These are phyloP conservation scores for Oryzias curvinotus DNA, from an alignment of 2,113 vertebrate species.

Conservation along the genomic window DNA sequence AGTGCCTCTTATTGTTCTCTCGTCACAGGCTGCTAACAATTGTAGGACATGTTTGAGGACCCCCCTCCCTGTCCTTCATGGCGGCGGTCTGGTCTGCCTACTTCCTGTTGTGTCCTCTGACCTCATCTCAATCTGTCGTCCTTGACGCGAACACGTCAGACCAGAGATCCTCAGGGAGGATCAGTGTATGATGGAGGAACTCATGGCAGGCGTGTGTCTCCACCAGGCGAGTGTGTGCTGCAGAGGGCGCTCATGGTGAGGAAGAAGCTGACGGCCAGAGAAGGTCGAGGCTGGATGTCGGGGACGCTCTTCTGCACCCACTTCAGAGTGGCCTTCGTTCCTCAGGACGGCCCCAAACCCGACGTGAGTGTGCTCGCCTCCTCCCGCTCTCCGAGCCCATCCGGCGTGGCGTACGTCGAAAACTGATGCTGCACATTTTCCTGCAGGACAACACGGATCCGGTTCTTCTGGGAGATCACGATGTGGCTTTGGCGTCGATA, in stretches of 20 bases:
- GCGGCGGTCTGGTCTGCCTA: constrained; percentile 5
- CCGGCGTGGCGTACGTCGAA: neutral
- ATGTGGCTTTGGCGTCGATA: constrained; percentile 87
- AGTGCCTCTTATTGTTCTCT: constrained; percentile 8
- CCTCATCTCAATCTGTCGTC: neutral
- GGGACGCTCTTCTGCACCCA: constrained; percentile 89
- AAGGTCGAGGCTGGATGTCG: constrained; percentile 78
- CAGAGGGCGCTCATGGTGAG: constrained; percentile 78
- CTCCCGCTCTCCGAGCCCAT: neutral
- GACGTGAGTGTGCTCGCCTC: constrained; percentile 62
- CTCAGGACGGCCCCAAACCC: constrained; percentile 75
- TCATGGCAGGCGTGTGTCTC: neutral
- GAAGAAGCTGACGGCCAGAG: constrained; percentile 77
- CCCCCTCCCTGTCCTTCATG: constrained; percentile 24
- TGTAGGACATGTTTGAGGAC: constrained; percentile 18
- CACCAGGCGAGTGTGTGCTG: constrained; percentile 75
- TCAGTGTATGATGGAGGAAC: too few relatives aligned
- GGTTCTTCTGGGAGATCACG: constrained; percentile 79
- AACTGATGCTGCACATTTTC: neutral
- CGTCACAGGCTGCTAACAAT: constrained; percentile 15
- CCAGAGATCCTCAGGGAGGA: too few relatives aligned
- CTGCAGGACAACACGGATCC: constrained; percentile 76
- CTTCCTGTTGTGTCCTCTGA: constrained; percentile 46
- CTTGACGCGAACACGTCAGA: too few relatives aligned
- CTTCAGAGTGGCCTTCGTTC: constrained; percentile 85